Conservation (phyloP, 2,113 vertebrate genomes). For the Vireo altiloquus region DNA sequence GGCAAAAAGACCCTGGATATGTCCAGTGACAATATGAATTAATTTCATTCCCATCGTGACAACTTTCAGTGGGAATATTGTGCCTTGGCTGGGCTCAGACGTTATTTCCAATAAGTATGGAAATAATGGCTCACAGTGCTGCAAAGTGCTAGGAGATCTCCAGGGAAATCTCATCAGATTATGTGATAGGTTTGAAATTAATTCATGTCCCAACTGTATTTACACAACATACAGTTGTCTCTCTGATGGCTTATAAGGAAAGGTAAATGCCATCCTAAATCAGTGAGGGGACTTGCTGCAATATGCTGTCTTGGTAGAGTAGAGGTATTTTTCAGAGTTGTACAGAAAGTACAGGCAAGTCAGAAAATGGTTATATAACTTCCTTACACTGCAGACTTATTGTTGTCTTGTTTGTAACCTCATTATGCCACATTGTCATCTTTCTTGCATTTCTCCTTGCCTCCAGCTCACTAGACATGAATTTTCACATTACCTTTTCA, state of each 20-base stretch:
- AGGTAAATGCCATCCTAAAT: constrained; percentile 15
- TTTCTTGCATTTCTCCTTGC: background rate
- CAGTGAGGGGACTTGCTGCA: background rate
- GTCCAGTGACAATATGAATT: constrained; percentile 20
- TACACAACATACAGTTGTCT: constrained; percentile 47
- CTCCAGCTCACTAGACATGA: background rate
- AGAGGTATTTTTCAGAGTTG: background rate
- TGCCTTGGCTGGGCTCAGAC: constrained; percentile 53
- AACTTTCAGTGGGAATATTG: constrained; percentile 50
- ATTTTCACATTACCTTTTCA: background rate
- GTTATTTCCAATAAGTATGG: constrained; percentile 75
- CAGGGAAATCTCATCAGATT: constrained; percentile 72
- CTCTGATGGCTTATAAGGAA: constrained; percentile 4
- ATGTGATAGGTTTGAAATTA: constrained; percentile 72
- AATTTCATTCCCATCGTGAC: constrained; percentile 47
- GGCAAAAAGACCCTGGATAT: background rate
- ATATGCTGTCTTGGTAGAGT: background rate
- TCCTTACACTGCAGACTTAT: background rate
- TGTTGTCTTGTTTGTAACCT: constrained; percentile 1
- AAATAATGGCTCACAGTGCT: constrained; percentile 66
- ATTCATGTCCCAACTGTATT: constrained; percentile 49
- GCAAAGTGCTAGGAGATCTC: constrained; percentile 51
- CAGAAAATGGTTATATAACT: background rate
- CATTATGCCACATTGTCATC: background rate
- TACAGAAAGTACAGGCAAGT: background rate